These are phyloP conservation scores for Xylota segnis DNA, from an alignment of 2,888 invertebrate genomes.

Conservation along the genomic window DNA sequence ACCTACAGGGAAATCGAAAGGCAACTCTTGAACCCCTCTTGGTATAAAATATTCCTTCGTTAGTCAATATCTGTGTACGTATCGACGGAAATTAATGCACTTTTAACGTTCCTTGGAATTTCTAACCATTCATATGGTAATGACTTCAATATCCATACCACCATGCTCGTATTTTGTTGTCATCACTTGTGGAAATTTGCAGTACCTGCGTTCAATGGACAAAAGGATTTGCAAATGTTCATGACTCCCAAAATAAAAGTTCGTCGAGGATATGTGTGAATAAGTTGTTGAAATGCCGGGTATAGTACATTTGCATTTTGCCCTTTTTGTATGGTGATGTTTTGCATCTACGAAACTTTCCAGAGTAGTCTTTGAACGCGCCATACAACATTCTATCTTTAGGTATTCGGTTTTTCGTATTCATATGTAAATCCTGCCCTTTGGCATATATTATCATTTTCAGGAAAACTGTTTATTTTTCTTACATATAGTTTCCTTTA, in stretches of 20 bases:
- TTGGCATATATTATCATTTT: conserved; percentile 70
- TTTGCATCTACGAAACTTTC: conserved; percentile 51
- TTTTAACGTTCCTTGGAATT: conserved; percentile 58
- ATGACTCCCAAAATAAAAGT: conserved; percentile 58
- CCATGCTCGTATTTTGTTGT: conserved; percentile 33
- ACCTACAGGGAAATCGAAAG: not conserved
- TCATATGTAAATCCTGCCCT: conserved; percentile 70
- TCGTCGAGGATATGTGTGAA: conserved; percentile 68
- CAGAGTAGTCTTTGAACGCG: conserved; percentile 35
- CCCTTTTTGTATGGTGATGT: conserved; percentile 64
- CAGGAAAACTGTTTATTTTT: conserved; percentile 35
- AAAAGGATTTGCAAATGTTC: conserved; percentile 69
- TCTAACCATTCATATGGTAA: conserved; percentile 70
- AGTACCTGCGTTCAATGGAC: conserved; percentile 59
- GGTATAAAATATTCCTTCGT: not conserved
- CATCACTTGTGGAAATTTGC: conserved; percentile 62
- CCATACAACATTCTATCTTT: conserved; percentile 29
- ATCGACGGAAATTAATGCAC: conserved; percentile 62
- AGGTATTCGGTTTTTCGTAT: conserved; percentile 54
- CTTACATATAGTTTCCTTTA: conserved; percentile 24
- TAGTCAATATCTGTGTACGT: conserved; percentile 50
- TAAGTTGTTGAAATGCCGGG: conserved; percentile 68
- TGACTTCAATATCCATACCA: conserved; percentile 62
- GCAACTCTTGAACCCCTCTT: not conserved
- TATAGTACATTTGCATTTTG: conserved; percentile 70